These are phyloP conservation scores for Mustela nigripes DNA, from an alignment of 2,113 vertebrate genomes.

Conservation along the genomic window DNA sequence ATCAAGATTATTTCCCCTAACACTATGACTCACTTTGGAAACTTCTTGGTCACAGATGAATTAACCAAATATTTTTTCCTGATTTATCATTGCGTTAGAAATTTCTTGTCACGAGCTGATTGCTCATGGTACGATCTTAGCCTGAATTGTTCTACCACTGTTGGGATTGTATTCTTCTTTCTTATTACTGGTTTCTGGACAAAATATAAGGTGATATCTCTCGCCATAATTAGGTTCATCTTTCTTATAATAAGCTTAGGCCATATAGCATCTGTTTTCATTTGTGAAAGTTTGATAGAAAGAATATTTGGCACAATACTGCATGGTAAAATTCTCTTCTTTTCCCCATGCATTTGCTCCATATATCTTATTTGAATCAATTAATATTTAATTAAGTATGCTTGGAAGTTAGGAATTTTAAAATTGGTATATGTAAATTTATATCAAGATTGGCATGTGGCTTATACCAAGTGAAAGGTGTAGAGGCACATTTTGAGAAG, in stretches of 20 bases:
- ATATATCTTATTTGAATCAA: background rate
- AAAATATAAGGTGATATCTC: background rate
- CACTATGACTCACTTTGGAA: background rate
- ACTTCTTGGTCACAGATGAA: constrained; percentile 43
- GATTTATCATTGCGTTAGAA: constrained; percentile 25
- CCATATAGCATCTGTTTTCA: background rate
- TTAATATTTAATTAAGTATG: background rate
- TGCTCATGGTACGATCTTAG: background rate
- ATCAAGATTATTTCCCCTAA: background rate
- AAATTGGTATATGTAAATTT: background rate
- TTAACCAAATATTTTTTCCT: constrained; percentile 25
- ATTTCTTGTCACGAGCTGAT: background rate
- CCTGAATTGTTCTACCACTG: background rate
- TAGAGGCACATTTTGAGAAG: background rate
- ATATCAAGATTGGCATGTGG: background rate
- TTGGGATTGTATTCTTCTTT: constrained; percentile 1
- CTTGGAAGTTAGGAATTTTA: constrained; percentile 25
- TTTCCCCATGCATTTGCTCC: background rate
- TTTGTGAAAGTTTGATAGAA: constrained; percentile 14
- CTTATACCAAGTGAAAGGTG: constrained; percentile 32
- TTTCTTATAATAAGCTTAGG: background rate
- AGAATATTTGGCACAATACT: background rate
- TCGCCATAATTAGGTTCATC: constrained; percentile 44
- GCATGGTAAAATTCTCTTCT: background rate
- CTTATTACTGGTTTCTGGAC: background rate